Evolutionary conservation across 2,888 invertebrate species (phyloP), one percentile per base, ranked within the genome.

Genomic region (Callyntrura guangdongensis): DNA sequence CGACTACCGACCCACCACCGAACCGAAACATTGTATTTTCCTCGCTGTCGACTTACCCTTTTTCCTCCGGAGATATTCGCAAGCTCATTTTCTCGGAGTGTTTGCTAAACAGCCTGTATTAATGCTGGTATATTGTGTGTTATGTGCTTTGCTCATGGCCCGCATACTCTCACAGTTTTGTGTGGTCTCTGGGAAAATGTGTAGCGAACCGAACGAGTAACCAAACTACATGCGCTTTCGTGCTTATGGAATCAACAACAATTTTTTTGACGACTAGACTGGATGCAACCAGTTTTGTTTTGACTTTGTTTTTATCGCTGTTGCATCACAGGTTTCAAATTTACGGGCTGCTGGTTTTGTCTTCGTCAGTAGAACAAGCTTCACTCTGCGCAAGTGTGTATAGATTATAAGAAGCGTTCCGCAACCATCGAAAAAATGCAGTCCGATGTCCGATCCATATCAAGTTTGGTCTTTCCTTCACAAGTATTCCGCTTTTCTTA

Each of bases 61-160:
- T 14, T 20, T 59, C 14, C 85, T 59, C 74, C 86, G 86, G 86
- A 86, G 61, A 61, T 59, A 61, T 77, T 77, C 86, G 86, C 77
- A 22, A 14, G 56, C 22, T 86, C 74, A 22, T 59, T 74, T 77
- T 77, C 86, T 86, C 85, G 86, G 86, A 36, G 17, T 59, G 56
- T 59, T 36, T 69, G 36, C 14, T 36, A 69, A 69, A 1, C 27
- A 27, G 67, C 6, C 25, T 22, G 9, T 9, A n/a, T n/a, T n/a
- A n/a, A n/a, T n/a, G n/a, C 11, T 6, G 53, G 2, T n/a, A 56
- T 56, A n/a, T 56, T 56, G 4, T 56, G 14, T 36, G 36, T 36
- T 36, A 36, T 36, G 36, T 36, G 36, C 36, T 36, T 36, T 36
- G 36, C 36, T 36, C 6, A 6, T 2, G 36, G 6, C 36, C 36